Evolutionary conservation across 1,140 invertebrate species (phyloP).

Genomic region (Propsilocerus akamusi): DNA sequence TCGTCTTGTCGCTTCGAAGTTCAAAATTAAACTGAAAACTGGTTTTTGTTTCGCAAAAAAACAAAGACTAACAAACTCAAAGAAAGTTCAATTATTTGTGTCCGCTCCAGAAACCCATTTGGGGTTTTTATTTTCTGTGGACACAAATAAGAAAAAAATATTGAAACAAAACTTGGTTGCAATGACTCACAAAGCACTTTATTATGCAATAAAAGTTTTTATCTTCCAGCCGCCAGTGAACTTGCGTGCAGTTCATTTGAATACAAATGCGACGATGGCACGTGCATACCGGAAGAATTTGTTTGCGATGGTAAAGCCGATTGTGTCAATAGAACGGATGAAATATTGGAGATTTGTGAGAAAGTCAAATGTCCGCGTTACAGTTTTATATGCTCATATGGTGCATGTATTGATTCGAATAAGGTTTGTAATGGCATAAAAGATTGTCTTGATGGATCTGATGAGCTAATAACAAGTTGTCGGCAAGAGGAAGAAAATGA

Average conservation of each 20-base stretch:
- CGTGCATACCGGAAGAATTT: slow-evolving; percentile 14
- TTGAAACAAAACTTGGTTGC: no score
- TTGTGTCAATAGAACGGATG: slow-evolving; percentile 39
- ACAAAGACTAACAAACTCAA: no score
- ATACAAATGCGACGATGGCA: slow-evolving; percentile 14
- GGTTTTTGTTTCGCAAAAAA: no score
- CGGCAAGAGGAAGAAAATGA: slow-evolving; percentile 9
- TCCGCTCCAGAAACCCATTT: no score
- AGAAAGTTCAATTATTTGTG: no score
- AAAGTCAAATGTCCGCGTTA: slow-evolving; percentile 20
- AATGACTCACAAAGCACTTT: no score
- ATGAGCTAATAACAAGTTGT: slow-evolving; percentile 29
- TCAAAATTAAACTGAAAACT: no score
- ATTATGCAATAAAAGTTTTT: no score
- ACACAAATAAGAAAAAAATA: no score
- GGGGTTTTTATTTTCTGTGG: no score
- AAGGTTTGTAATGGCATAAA: slow-evolving; percentile 31
- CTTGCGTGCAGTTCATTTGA: neutral
- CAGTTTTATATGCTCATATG: slow-evolving; percentile 37
- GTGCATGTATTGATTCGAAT: slow-evolving; percentile 36
- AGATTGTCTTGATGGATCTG: slow-evolving; percentile 51
- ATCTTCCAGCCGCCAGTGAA: no score
- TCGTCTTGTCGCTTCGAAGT: no score
- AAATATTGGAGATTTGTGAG: slow-evolving; percentile 21
- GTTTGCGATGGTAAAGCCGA: slow-evolving; percentile 26